Base-by-base conservation (phyloP, 2,888 invertebrate genomes). In the Rosalia funebris region DNA sequence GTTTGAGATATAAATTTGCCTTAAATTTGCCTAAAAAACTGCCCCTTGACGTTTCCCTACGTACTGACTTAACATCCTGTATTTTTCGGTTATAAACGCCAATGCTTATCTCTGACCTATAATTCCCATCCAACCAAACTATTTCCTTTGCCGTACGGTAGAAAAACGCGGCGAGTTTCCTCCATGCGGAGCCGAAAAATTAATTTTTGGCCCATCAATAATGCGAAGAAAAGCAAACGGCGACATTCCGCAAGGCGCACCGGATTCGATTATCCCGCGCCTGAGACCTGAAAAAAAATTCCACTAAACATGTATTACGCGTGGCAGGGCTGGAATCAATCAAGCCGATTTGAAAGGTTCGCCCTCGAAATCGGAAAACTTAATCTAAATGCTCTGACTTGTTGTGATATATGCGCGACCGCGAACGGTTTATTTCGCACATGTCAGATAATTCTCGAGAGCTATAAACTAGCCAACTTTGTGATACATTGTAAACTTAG, bases 381-480 rank as follows among this genome's bases (percentile, higher is more conserved):
- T 75, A 75, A 75, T 75, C 75, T 74, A 74, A 75, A 74, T 63
- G 73, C 71, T 68, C 71, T 69, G 75, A 74, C 75, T 75, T 71
- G 73, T 73, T 70, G 75, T 76, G 75, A 76, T 76, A 75, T 75
- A 75, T 75, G 74, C 70, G 63, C 66, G 71, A 71, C 70, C 72
- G 71, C 73, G 60, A 70, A 65, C 71, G 71, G 73, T 75, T 73
- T 75, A 76, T 75, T 75, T 76, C 74, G 72, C 74, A 75, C 73
- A 72, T 72, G 76, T 75, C 74, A 74, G 73, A 74, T 75, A 72
- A 74, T 75, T 71, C 72, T 64, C 63, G 64, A 62, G 66, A 65
- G 72, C 75, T 71, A 73, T 75, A 74, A 73, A 75, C 71, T 72
- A 75, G 71, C 71, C 73, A 71, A 74, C 65, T 73, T 70, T 69